Evolutionary conservation across 2,888 invertebrate species (phyloP), one percentile per base, ranked within the genome.

Genomic region (Chirona hameri): DNA sequence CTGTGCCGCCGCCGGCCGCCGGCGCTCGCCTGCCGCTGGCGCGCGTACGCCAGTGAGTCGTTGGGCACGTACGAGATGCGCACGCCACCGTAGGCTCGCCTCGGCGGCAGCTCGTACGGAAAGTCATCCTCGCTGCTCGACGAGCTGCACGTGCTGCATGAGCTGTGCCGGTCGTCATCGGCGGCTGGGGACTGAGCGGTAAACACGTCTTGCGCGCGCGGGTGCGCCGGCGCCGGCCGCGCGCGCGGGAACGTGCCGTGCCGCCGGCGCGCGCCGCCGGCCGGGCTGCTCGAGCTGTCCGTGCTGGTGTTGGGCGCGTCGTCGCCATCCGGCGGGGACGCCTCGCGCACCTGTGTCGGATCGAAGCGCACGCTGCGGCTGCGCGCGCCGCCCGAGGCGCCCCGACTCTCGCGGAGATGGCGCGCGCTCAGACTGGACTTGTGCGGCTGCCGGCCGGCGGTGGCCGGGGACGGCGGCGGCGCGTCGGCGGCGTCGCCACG

Each of bases 1-100:
- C 87, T 0, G 88, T 87, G 81, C 88, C 88, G 90, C 88, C 88
- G 90, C 69, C 39, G 82, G 27, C 91, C 81, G 95, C 95, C 87
- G 55, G 79, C 79, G 39, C 84, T 84, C 39, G 85, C 85, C 57
- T 86, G 85, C 57, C 86, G 83, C 81, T 85, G 86, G 57, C 85
- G 84, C 39, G 86, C 85, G 86, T 87, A 85, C 83, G 95, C 95
- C 81, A 96, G 90, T 10, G 95, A 94, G 89, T 96, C 96, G 88
- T 96, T 96, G 86, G 96, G 96, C 85, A 97, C 96, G 89, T 97
- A 97, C 18, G 96, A 95, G 86, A 96, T 95, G 85, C 96, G 90
- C 24, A 96, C 95, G 72, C 96, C 96, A 18, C 87, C 87, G 83
- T 95, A 95, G 87, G 95, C 95, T 83, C 94, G 90, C 85, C 95